Evolutionary conservation across 2,888 invertebrate genomes (phyloP).

Genomic region (Polietes domitor): DNA sequence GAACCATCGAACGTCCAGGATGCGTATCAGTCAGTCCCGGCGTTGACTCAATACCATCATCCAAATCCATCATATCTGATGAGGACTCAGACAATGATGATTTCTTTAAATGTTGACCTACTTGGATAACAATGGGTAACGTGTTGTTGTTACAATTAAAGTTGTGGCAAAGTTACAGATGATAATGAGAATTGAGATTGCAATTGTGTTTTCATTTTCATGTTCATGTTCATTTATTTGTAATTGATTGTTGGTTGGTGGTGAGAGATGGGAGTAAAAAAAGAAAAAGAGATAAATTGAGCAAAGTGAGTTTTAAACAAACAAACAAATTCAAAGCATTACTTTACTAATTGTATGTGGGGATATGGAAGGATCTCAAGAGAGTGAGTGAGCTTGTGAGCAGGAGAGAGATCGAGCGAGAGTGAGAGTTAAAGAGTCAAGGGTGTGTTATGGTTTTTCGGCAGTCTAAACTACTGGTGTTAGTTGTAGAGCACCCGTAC

Average conservation of each 20-base stretch:
- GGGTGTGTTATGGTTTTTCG: not conserved
- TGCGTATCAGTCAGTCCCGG: constrained; percentile 80
- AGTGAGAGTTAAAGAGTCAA: not conserved
- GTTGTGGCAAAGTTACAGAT: constrained; percentile 35
- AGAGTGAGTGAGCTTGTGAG: constrained; percentile 64
- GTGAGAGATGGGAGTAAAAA: constrained; percentile 75
- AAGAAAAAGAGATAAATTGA: constrained; percentile 73
- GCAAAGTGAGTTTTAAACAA: constrained; percentile 40
- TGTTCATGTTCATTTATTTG: constrained; percentile 14
- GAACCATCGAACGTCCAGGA: constrained; percentile 80
- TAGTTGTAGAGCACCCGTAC: not conserved
- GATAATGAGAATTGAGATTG: constrained; percentile 7
- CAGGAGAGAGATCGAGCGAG: not conserved
- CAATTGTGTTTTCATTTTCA: not conserved
- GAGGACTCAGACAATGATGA: constrained; percentile 93
- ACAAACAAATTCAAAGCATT: constrained; percentile 23
- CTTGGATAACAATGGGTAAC: constrained; percentile 66
- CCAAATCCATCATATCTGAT: constrained; percentile 96
- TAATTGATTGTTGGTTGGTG: constrained; percentile 59
- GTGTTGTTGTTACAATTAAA: constrained; percentile 60
- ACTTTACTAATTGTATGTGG: not conserved
- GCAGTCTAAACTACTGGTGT: not conserved
- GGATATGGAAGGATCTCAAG: not conserved
- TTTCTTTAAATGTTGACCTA: constrained; percentile 95
- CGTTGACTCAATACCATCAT: constrained; percentile 87